Percentiles rank a stretch among this genome's conserved stretches.
phyloP scores from a whole-genome alignment of 1,140 invertebrate genomes.

The Microplitis mediator region DNA sequence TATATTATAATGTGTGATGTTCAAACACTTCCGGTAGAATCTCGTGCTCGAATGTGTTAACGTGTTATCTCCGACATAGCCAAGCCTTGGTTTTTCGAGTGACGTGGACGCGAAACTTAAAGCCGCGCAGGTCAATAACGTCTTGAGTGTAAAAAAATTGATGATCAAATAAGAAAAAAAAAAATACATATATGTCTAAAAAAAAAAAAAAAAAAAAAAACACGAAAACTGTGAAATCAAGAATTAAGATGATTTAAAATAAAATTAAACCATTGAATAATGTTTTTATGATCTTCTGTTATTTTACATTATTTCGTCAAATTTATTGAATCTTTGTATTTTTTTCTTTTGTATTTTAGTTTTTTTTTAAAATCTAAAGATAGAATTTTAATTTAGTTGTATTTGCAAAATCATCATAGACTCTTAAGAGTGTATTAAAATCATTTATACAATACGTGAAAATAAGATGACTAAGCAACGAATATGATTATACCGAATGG shows the following conservation, averaged over 20 bases:
- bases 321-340: background rate
- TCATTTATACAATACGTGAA: background rate
- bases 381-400: no score
- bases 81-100: slow-evolving; percentile 61
- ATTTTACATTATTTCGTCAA: no score
- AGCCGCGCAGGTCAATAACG: slow-evolving; percentile 17
- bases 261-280: background rate
- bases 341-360: background rate
- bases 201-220: background rate
- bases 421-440: no score
- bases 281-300: background rate
- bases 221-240: slow-evolving; percentile 17
- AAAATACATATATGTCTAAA: no score
- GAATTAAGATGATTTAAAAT: background rate
- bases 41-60: slow-evolving; percentile 19
- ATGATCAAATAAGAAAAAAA: background rate
- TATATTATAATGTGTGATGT: background rate
- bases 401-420: no score
- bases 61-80: slow-evolving; percentile 51
- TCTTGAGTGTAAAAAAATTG: slow-evolving; percentile 14
- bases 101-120: slow-evolving; percentile 43
- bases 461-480: background rate
- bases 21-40: slow-evolving; percentile 42
- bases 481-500: background rate
- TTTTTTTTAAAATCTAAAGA: background rate